Evolutionary conservation across 1,140 invertebrate genomes (phyloP), one percentile per base, ranked within the genome.

Genomic region (Apis laboriosa): DNA sequence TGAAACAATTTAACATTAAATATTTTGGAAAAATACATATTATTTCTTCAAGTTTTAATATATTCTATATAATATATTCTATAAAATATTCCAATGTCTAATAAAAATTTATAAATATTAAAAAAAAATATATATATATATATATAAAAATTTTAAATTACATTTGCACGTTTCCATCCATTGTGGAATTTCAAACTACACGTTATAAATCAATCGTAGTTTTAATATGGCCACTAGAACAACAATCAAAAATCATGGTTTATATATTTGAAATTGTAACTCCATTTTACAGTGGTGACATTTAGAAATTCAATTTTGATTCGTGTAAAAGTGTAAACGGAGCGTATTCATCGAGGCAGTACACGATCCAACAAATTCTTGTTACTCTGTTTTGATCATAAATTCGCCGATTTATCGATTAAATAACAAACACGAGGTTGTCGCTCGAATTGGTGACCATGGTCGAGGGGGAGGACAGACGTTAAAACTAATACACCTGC

Each of bases 401-500:
- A 51, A 74, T 64, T 80, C 56, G 70, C 64, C 34, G 34, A 43
- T 80, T 74, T 80, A 61, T 56, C 71, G 70, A 81, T 74, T 80
- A 71, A 63, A 80, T 34, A 53, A 49, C 55, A 84, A 63, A 64
- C 55, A 55, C 34, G 21, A 28, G 60, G 15, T 43, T 53, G 67
- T 51, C 49, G 70, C 17, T 24, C 21, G 78, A 74, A 74, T 80
- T 80, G 74, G 51, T 34, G 15, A 28, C 34, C 34, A 43, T 43
- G 34, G 34, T 34, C 34, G 34, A 7, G 34, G 5, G 34, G 5
- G 28, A 9, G 5, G 28, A 15, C 28, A 55, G n/a, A 74, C 60
- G 70, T 55, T 43, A 80, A 74, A 80, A 74, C 78, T 80, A 80
- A 80, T 74, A 64, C 70, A 64, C 70, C 78, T n/a, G 43, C 56